Conservation (phyloP, 2,888 invertebrate species). For the Stenoptilia bipunctidactyla region DNA sequence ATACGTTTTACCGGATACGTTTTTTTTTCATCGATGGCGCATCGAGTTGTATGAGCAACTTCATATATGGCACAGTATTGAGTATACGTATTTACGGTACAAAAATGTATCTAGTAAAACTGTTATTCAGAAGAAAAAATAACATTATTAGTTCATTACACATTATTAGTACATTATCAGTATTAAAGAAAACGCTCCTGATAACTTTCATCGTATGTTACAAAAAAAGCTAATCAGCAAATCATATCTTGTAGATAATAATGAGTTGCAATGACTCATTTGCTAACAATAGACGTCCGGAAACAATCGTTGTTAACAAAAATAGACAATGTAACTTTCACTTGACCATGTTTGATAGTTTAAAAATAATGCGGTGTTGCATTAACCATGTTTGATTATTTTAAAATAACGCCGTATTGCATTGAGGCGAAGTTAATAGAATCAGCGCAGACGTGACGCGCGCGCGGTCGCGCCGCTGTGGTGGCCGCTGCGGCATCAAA, state of each 20-base stretch:
- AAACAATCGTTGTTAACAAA: constrained; percentile 25
- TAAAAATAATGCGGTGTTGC: background rate
- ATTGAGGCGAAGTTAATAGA: background rate
- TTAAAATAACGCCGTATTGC: background rate
- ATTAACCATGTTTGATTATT: background rate
- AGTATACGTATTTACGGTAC: too few species aligned
- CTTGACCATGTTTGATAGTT: constrained; percentile 19
- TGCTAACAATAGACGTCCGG: constrained; percentile 47
- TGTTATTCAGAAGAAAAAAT: too few species aligned
- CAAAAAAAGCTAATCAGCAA: constrained; percentile 9
- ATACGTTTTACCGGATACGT: too few species aligned
- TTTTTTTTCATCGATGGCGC: too few species aligned
- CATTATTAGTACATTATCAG: too few species aligned
- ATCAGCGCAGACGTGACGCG: background rate
- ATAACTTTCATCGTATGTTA: too few species aligned
- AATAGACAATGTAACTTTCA: constrained; percentile 1
- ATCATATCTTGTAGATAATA: constrained; percentile 23
- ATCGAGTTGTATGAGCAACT: too few species aligned
- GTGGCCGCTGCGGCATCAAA: background rate
- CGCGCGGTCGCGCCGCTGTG: background rate
- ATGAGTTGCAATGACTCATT: constrained; percentile 34
- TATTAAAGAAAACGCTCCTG: too few species aligned
- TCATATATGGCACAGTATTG: too few species aligned
- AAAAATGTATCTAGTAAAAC: too few species aligned
- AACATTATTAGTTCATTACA: too few species aligned